Evolutionary conservation across 2,797 vertebrate genomes (phyloP), one percentile per base, ranked within the genome.

Genomic region (Phoxinus dragarum): DNA sequence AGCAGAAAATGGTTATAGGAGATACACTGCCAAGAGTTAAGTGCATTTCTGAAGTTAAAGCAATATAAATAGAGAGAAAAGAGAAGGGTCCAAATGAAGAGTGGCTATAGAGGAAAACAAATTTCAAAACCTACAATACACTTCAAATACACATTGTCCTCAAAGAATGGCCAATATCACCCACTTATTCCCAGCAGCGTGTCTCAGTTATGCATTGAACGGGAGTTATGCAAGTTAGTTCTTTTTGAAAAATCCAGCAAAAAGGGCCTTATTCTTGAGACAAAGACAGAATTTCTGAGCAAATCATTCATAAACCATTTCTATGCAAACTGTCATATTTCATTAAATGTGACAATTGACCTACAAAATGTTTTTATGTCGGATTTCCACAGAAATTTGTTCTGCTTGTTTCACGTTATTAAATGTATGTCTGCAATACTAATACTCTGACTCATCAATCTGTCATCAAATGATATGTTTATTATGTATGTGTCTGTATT

Each of bases 41-140:
- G 85, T 85, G 85, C 85, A 79, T 88, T 89, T 88, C 66, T 81
- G 66, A 69, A 82, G 82, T 87, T 86, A 85, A 88, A 81, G 76
- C 38, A 85, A 80, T 81, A 88, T 82, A 88, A 84, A 85, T 71
- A 88, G 76, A 69, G 81, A 68, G 69, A 76, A 34, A 56, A 54
- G 81, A 87, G 84, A 81, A 74, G 49, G 40, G 38, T 71, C 84
- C 81, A 66, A 81, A 84, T 86, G 74, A 86, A 85, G 74, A 88
- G 75, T 21, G 61, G 52, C 42, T 80, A 44, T 69, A 87, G 66
- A 64, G 44, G 64, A 81, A 67, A 64, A 80, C 66, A 59, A 40
- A 76, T 82, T 83, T 80, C 82, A 81, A 78, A 86, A 80, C 68
- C 49, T 64, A 59, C 52, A 76, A 49, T 67, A 68, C 54, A 81